Conservation (phyloP, 1,140 invertebrate species). For the Calycopis cecrops region DNA sequence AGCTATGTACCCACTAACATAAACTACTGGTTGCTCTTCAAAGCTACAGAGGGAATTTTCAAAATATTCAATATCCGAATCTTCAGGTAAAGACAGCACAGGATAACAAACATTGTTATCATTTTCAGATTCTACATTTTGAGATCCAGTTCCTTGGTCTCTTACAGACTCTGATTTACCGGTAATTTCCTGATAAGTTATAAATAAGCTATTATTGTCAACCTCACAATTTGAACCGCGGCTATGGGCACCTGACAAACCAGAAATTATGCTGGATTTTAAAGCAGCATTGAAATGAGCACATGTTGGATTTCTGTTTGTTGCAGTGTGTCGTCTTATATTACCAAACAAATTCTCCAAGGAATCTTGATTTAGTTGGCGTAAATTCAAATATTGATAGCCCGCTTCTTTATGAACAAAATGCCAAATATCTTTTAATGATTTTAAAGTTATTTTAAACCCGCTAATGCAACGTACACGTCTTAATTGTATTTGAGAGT, state of each 20-base stretch:
- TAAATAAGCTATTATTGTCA: neutral
- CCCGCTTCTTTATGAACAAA: neutral
- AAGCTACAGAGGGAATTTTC: slow-evolving; percentile 9
- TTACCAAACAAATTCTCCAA: slow-evolving; percentile 8
- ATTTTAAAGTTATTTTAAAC: slow-evolving; percentile 1
- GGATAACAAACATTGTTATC: neutral
- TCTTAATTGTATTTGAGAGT: slow-evolving; percentile 7
- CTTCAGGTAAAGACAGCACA: slow-evolving; percentile 7
- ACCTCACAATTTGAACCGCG: slow-evolving; percentile 6
- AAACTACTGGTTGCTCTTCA: slow-evolving; percentile 9
- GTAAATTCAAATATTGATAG: slow-evolving; percentile 3
- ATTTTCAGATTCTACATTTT: neutral
- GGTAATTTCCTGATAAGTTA: slow-evolving; percentile 1
- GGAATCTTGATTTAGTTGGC: slow-evolving; percentile 1
- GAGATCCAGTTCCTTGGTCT: neutral
- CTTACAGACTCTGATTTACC: neutral
- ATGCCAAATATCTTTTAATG: slow-evolving; percentile 1
- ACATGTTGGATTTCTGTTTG: slow-evolving; percentile 9
- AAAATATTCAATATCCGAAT: slow-evolving; percentile 3
- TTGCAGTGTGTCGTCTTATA: slow-evolving; percentile 1
- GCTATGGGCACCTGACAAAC: neutral
- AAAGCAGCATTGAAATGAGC: slow-evolving; percentile 2
- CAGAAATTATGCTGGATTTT: slow-evolving; percentile 1
- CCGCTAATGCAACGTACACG: neutral
- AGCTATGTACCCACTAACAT: slow-evolving; percentile 11